phyloP scores from a whole-genome alignment of 2,888 invertebrate genomes.

The Drosophila pullipes region DNA sequence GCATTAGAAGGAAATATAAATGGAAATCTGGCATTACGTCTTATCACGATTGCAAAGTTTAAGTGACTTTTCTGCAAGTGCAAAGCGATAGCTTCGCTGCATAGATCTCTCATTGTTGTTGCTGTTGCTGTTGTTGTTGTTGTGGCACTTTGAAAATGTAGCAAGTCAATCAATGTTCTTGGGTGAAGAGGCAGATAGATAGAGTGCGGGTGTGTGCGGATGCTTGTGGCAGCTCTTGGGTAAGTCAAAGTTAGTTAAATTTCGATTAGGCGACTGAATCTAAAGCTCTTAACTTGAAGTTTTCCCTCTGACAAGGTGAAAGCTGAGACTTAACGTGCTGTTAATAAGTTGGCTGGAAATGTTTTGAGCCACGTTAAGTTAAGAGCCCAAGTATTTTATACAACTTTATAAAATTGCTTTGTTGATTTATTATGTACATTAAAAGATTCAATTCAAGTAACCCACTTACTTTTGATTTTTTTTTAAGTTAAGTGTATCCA shows the following conservation, averaged over 20 bases:
- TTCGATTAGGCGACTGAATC: constrained; percentile 38
- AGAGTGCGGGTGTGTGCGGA: not conserved
- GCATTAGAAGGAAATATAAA: constrained; percentile 64
- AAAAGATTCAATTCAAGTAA: not conserved
- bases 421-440: not conserved
- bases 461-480: not conserved
- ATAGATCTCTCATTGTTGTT: constrained; percentile 29
- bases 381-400: not conserved
- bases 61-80: constrained; percentile 82
- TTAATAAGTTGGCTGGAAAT: constrained; percentile 3
- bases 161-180: constrained; percentile 69
- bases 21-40: constrained; percentile 82
- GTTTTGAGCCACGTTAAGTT: not conserved
- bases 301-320: constrained; percentile 19
- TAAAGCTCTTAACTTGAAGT: constrained; percentile 23
- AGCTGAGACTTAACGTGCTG: constrained; percentile 19
- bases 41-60: constrained; percentile 83
- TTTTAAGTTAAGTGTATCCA: not conserved
- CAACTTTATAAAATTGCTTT: not conserved
- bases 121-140: constrained; percentile 12
- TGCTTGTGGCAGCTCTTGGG: constrained; percentile 13
- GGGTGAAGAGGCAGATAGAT: not conserved
- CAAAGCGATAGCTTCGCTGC: constrained; percentile 56
- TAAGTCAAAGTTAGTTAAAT: constrained; percentile 59
- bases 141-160: constrained; percentile 57